Conservation (phyloP, 2,797 vertebrate species). For the Platyrinchus mystaceus region DNA sequence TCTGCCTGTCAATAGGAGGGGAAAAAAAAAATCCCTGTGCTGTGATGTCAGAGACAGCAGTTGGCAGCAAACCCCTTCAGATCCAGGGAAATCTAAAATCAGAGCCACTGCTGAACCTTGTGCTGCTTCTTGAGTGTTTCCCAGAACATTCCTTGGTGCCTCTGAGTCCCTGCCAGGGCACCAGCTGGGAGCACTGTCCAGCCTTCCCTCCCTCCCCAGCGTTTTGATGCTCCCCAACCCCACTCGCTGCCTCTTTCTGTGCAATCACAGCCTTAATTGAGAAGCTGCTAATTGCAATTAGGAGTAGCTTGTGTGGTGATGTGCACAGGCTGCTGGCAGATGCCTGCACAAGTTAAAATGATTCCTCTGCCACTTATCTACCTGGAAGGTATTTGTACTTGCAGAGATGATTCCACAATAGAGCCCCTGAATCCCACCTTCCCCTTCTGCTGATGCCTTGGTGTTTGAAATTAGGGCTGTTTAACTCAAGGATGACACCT, state of each 20-base stretch:
- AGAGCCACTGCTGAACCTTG: not conserved
- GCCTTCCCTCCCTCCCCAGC: not conserved
- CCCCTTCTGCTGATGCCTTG: not conserved
- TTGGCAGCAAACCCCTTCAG: constrained; percentile 19
- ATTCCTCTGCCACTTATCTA: not conserved
- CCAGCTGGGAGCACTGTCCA: not conserved
- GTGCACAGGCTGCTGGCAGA: not conserved
- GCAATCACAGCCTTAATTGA: not conserved
- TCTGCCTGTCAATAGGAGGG: not conserved
- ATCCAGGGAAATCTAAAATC: not conserved
- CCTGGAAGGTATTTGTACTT: not conserved
- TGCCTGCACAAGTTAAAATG: not conserved
- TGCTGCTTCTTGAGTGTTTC: constrained; percentile 10
- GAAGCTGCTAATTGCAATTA: not conserved
- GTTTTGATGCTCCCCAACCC: not conserved
- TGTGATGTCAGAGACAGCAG: constrained; percentile 10
- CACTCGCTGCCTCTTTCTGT: fast-evolving
- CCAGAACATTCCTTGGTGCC: not conserved
- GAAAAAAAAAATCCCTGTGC: not conserved
- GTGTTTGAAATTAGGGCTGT: not conserved
- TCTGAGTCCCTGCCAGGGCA: constrained; percentile 1
- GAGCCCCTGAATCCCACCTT: not conserved
- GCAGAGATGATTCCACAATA: not conserved
- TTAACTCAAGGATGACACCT: not conserved
- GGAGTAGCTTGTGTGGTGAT: not conserved